A percentile compares a stretch with the other conserved stretches of the same genome.
phyloP scores from a whole-genome alignment of 2,113 vertebrate species.

The Piliocolobus tephrosceles region DNA sequence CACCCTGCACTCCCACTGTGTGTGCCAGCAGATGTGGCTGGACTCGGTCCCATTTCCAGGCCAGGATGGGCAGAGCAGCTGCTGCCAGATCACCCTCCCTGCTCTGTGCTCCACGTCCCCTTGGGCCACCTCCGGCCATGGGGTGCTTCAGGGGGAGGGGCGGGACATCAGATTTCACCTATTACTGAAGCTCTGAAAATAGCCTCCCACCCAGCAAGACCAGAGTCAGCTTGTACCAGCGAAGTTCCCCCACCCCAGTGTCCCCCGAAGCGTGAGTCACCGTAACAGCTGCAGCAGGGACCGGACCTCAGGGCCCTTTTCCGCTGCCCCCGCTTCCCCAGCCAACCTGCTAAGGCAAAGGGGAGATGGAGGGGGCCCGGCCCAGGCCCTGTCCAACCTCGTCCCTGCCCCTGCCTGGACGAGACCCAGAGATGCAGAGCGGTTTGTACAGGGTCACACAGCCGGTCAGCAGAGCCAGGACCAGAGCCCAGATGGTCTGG shows the following conservation, averaged over 20 bases:
- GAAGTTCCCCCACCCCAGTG: background rate
- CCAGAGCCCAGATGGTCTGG: background rate
- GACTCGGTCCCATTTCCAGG: background rate
- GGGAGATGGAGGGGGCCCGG: too few species aligned
- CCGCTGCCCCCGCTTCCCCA: background rate
- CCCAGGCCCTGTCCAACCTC: background rate
- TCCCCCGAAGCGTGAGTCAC: conserved; percentile 47
- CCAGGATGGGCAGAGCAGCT: too few species aligned
- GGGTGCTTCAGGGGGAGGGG: background rate
- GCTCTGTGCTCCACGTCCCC: background rate
- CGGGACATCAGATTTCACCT: background rate
- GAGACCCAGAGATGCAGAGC: background rate
- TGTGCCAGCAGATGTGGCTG: background rate
- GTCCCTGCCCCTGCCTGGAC: background rate
- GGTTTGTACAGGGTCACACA: background rate
- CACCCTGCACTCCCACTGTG: background rate
- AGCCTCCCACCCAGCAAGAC: background rate
- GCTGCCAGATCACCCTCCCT: too few species aligned
- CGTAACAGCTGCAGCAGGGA: background rate
- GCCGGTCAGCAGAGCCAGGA: background rate
- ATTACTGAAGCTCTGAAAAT: conserved; percentile 68
- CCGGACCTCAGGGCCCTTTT: background rate
- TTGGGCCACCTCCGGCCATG: background rate
- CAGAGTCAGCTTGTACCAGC: background rate
- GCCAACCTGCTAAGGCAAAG: background rate